Evolutionary conservation across 2,797 vertebrate species (phyloP).

Genomic region (Phoeniculus purpureus): DNA sequence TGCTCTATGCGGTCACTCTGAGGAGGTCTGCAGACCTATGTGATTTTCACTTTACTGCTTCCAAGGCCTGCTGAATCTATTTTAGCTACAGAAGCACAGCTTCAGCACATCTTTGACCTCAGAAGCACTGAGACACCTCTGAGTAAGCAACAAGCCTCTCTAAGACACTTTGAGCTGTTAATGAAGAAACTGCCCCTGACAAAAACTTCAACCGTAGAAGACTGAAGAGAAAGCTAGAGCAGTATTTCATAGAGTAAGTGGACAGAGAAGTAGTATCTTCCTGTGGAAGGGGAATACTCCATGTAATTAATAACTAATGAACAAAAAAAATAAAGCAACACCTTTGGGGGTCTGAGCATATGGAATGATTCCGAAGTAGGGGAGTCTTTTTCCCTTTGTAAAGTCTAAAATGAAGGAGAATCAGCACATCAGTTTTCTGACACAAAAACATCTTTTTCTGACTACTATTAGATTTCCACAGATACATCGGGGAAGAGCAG

Average conservation of each 20-base stretch:
- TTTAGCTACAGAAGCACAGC: background rate
- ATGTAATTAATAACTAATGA: slow-evolving; percentile 52
- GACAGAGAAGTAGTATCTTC: slow-evolving; percentile 50
- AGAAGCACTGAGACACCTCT: background rate
- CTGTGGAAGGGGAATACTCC: slow-evolving; percentile 31
- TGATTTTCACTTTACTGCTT: background rate
- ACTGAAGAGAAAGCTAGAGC: slow-evolving; percentile 40
- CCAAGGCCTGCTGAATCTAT: background rate
- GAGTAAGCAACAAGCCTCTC: background rate
- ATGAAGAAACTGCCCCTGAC: background rate
- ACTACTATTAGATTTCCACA: slow-evolving; percentile 63
- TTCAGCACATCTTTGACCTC: background rate
- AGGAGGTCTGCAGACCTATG: background rate
- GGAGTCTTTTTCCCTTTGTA: slow-evolving; percentile 99
- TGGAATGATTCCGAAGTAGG: slow-evolving; percentile 99
- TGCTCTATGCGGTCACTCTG: background rate
- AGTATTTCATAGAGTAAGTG: slow-evolving; percentile 25
- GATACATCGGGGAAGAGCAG: slow-evolving; percentile 75
- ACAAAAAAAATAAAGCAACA: slow-evolving; percentile 87
- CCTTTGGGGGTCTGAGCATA: slow-evolving; percentile 99
- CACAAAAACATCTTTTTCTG: slow-evolving; percentile 60
- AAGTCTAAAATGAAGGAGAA: slow-evolving; percentile 99
- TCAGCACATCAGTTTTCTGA: slow-evolving; percentile 87
- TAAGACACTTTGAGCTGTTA: background rate
- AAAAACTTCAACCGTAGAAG: background rate